Evolutionary conservation across 2,113 vertebrate genomes (phyloP), one percentile per base, ranked within the genome.

Genomic region (Trochalopteron elliotii): DNA sequence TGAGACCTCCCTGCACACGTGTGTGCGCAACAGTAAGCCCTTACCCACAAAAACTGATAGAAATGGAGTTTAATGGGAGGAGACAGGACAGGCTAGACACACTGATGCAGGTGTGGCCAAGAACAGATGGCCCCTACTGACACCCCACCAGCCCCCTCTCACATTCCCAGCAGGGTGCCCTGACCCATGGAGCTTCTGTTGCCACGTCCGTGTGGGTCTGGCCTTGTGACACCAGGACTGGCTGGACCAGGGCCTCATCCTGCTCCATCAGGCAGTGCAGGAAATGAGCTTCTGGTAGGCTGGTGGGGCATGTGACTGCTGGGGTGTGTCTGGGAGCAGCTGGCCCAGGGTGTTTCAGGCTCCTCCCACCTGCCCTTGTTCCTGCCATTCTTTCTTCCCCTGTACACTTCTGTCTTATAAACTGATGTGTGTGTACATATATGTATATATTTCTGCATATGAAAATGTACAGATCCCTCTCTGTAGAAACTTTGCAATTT

Each of bases 121-220:
- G 25, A 31, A 20, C 21, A 53, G 31, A 47, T 31, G 20, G 27
- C 28, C 14, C 14, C 28, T 68, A 6, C 24, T 63, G 5, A 61
- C 20, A 52, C 24, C 11, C 15, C 19, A 59, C 53, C 45, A 71
- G 8, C 4, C 18, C 18, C 13, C 72, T 81, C 25, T 30, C 11
- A 11, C 17, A 4, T 77, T 88, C 24, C 15, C 15, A 44, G 39
- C 0, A 4, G 39, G 3, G 12, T 7, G 1, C 9, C 21, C 11
- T 9, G 6, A 28, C 16, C 25, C 5, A 3, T 24, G 35, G 35
- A 71, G 27, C 47, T 56, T 90, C 31, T 5, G 2, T 15, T 60
- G 40, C 11, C 4, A 2, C 3, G 2, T 59, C 18, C 4, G 0
- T 23, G 24, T 57, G n/a, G 13, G 10, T 77, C 64, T 64, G 18